phyloP scores from a whole-genome alignment of 2,797 vertebrate genomes.

The Macroramphosus scolopax region DNA sequence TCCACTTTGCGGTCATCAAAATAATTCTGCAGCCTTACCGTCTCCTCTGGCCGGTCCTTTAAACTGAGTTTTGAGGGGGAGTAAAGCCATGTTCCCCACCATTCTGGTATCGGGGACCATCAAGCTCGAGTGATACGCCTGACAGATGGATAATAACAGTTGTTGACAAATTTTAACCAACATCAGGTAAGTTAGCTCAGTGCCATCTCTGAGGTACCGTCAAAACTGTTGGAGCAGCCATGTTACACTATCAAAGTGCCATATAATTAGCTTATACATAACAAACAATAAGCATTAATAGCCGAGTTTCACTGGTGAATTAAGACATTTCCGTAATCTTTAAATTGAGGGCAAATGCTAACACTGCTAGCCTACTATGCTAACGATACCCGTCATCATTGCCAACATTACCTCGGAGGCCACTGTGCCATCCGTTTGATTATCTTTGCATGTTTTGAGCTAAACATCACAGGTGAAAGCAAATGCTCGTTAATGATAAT shows the following conservation, averaged over 20 bases:
- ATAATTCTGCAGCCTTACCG: slow-evolving; percentile 30
- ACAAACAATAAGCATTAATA: too few species aligned
- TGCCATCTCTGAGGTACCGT: too few species aligned
- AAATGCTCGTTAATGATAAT: rapidly evolving
- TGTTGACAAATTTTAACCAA: background rate
- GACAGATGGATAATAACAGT: background rate
- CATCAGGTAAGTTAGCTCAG: too few species aligned
- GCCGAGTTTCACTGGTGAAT: too few species aligned
- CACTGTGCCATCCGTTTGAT: background rate
- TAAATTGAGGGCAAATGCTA: slow-evolving; percentile 17
- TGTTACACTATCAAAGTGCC: too few species aligned
- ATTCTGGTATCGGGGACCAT: slow-evolving; percentile 87
- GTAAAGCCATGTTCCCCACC: slow-evolving; percentile 93
- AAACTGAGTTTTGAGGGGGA: slow-evolving; percentile 94
- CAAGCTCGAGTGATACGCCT: slow-evolving; percentile 96
- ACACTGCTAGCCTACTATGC: slow-evolving; percentile 37
- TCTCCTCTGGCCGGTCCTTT: slow-evolving; percentile 96
- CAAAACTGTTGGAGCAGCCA: background rate
- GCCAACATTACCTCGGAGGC: slow-evolving; percentile 21
- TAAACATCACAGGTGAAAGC: rapidly evolving
- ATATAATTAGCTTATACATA: too few species aligned
- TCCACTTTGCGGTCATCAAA: background rate
- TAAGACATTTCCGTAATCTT: background rate
- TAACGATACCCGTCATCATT: slow-evolving; percentile 32
- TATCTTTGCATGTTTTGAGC: background rate